Base-by-base conservation (phyloP, 2,888 invertebrate species). In the Lathronympha strigana region DNA sequence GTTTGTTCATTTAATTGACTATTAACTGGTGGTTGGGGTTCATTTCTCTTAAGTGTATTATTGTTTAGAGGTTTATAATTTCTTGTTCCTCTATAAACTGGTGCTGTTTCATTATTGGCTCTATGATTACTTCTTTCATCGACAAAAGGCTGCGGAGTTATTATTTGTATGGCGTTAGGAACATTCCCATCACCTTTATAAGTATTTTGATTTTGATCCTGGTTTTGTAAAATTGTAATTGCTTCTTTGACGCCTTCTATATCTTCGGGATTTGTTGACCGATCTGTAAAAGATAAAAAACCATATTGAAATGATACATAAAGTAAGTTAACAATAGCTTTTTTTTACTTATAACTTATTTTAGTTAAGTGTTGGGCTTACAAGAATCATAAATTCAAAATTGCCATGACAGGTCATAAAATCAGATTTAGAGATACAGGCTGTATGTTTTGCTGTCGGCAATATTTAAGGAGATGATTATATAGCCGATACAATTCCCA, bases 161-260 rank as follows among this genome's bases (percentile, higher is more conserved):
- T 74, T 15, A 87, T 79, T 73, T 87, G 83, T 8, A 90, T 62
- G 23, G 74, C 74, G 58, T 77, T 80, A 4, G 73, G 67, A 25
- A 28, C 67, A 28, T 72, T 76, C 17, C 71, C 74, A 15, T 68
- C 43, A 68, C 76, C 72, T 21, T 66, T 66, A 17, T 21, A 66
- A 66, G 28, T 76, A 73, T 66, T 79, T 73, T 78, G 25, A 68
- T 43, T 21, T 68, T 72, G 55, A 49, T 90, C 81, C 72, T 89
- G 89, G 68, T 88, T 88, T 75, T 87, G 87, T 60, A 92, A 73
- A 33, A 91, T 89, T 4, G 88, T 77, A 67, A 92, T 90, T 33
- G 92, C 92, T 73, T 90, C 88, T 79, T 90, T 90, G 2, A 92
- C 80, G 15, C 90, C 90, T 23, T 83, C 83, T 11, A 85, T 82